Conservation (phyloP, 2,797 vertebrate species). For the Astyanax mexicanus region DNA sequence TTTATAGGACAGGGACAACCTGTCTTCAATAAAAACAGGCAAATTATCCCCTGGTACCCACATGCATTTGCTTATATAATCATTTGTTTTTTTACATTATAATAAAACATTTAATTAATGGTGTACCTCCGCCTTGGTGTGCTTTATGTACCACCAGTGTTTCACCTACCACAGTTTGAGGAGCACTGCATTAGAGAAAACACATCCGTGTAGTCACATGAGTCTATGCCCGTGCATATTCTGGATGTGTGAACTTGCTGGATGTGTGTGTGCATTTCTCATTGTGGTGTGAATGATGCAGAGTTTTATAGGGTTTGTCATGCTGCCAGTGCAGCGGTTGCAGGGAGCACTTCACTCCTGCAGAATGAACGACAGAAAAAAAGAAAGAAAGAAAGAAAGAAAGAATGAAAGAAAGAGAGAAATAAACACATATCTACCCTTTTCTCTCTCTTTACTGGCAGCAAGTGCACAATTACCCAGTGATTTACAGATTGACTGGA, state of each 20-base stretch:
- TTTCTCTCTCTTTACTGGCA: conserved; percentile 77
- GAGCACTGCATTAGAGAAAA: no score
- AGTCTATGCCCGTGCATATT: conserved; percentile 47
- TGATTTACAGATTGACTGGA: conserved; percentile 80
- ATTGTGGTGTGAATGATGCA: conserved; percentile 45
- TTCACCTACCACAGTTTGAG: no score
- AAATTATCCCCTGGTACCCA: no score
- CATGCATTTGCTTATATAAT: no score
- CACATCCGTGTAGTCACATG: conserved; percentile 22
- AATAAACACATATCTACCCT: conserved; percentile 73
- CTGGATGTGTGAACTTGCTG: conserved; percentile 60
- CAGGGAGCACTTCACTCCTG: conserved; percentile 23
- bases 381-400: conserved; percentile 11
- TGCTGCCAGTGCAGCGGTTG: conserved; percentile 38
- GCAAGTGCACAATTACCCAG: conserved; percentile 76
- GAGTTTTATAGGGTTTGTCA: conserved; percentile 45
- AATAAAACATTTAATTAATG: no score
- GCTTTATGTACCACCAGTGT: no score
- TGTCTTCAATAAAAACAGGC: no score
- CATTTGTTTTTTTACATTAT: no score
- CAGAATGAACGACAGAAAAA: conserved; percentile 10
- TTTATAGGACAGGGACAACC: no score
- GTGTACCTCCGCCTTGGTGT: no score
- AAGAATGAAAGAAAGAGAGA: conserved; percentile 2
- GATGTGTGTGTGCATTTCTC: no score